These are phyloP conservation scores for Urocolius indicus DNA, from an alignment of 2,113 vertebrate genomes.

Conservation along the genomic window DNA sequence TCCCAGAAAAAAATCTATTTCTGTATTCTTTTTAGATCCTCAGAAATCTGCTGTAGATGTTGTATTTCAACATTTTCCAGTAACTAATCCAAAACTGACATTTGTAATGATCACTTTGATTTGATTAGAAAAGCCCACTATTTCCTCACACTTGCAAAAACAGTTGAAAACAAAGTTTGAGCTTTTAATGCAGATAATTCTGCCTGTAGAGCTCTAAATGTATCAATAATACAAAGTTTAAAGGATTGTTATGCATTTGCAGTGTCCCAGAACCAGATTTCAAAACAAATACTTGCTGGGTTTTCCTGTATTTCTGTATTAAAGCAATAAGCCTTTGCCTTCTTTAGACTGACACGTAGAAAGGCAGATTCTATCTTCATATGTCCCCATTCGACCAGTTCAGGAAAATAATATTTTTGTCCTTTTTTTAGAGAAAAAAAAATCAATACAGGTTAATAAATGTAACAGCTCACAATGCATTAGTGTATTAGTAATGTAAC, in stretches of 20 bases:
- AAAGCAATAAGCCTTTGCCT: neutral
- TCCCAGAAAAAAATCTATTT: neutral
- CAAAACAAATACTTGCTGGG: neutral
- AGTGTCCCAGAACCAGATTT: neutral
- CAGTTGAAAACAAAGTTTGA: neutral
- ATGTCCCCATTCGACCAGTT: neutral
- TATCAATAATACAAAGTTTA: neutral
- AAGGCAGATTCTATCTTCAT: neutral
- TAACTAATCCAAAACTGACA: neutral
- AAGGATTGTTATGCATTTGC: neutral
- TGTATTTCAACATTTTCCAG: neutral
- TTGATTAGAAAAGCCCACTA: neutral
- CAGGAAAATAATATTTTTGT: neutral
- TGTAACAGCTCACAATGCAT: conserved; percentile 14
- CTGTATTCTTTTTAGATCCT: neutral
- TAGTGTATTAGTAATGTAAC: conserved; percentile 31
- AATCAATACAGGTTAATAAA: conserved; percentile 52
- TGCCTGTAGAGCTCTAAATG: neutral
- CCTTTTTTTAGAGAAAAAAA: neutral
- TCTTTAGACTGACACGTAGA: neutral
- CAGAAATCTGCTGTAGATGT: neutral
- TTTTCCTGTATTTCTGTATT: neutral
- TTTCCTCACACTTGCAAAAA: neutral
- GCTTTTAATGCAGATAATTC: neutral
- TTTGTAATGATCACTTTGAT: neutral